Evolutionary conservation across 2,888 invertebrate species (phyloP).

Genomic region (Pammene fasciana): DNA sequence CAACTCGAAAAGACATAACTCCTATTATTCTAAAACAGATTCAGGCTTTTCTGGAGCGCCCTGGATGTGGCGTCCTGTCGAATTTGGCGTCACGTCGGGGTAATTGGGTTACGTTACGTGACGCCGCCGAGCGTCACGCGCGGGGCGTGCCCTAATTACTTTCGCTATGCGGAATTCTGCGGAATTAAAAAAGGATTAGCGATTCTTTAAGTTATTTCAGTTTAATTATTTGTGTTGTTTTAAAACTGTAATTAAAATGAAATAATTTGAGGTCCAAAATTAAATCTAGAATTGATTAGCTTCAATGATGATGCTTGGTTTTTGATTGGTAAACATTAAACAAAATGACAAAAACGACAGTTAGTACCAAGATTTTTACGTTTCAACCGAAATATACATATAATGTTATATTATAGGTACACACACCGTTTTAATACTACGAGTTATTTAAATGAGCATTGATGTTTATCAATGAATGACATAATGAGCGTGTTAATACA

Average conservation of each 20-base stretch:
- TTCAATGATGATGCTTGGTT: no score
- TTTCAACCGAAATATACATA: no score
- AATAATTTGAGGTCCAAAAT: no score
- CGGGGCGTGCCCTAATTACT: slow-evolving; percentile 77
- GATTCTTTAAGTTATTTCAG: slow-evolving; percentile 2
- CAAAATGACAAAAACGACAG: no score
- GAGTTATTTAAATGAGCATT: neutral
- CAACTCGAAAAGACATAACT: slow-evolving; percentile 28
- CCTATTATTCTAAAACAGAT: slow-evolving; percentile 15
- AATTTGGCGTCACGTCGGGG: slow-evolving; percentile 75
- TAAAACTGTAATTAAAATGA: no score
- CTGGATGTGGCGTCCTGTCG: slow-evolving; percentile 55
- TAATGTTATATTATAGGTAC: no score
- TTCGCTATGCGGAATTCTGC: slow-evolving; percentile 48
- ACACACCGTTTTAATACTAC: no score
- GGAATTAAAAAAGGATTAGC: slow-evolving; percentile 33
- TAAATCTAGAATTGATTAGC: no score
- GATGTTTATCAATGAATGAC: slow-evolving; percentile 12
- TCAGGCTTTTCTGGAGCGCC: slow-evolving; percentile 4
- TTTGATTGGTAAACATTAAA: no score
- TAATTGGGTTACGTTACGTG: slow-evolving; percentile 83
- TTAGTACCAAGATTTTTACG: no score
- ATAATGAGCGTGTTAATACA: slow-evolving; percentile 5
- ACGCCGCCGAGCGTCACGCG: slow-evolving; percentile 71
- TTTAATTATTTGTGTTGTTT: neutral